Base-by-base conservation (phyloP, 2,888 invertebrate species). In the Drosophila lutescens region DNA sequence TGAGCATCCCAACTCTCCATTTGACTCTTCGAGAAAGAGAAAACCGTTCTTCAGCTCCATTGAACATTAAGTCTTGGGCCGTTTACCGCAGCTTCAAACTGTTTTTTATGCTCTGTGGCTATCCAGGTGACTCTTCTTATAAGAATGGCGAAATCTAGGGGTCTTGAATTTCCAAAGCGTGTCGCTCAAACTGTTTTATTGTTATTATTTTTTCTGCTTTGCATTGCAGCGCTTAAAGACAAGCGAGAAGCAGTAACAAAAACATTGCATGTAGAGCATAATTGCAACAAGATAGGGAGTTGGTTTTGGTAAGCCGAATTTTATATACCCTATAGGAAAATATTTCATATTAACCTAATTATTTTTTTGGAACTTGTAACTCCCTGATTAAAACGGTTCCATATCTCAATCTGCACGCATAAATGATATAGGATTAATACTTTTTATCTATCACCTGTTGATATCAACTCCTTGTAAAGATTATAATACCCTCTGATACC, bases 251-350 rank as follows among this genome's bases (percentile, higher is more conserved):
- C 30, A 50, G 43, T 26, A 65, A 43, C 47, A 43, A 68, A 69
- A 57, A 62, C 75, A 74, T 84, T 87, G 81, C 78, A 76, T 79
- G 85, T 73, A 71, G 72, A 68, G 15, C 46, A 66, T 53, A 73
- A 71, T 73, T 76, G 68, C 74, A 32, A 3, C 32, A 10, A 32
- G n/a, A 12, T 9, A 30, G 12, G 30, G 12, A 47, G 1, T 12
- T 6, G 0, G 4, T 10, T 47, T 47, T 5, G 30, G 0, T 6
- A 17, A 17, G 6, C 10, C 47, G 47, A 17, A 17, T 32, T 32
- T 6, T 15, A 47, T 12, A 47, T 17, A 47, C 47, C 30, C 32
- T 43, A 12, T 34, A 34, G 2, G 30, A 30, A 30, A 30, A 30
- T 30, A 30, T 1, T 8, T 8, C 2, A 30, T 8, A 30, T 30